Percentiles rank a stretch among this genome's conserved stretches.
These are phyloP conservation scores for Cranoglanis bouderius DNA, from an alignment of 2,113 vertebrate species.

Conservation along the genomic window DNA sequence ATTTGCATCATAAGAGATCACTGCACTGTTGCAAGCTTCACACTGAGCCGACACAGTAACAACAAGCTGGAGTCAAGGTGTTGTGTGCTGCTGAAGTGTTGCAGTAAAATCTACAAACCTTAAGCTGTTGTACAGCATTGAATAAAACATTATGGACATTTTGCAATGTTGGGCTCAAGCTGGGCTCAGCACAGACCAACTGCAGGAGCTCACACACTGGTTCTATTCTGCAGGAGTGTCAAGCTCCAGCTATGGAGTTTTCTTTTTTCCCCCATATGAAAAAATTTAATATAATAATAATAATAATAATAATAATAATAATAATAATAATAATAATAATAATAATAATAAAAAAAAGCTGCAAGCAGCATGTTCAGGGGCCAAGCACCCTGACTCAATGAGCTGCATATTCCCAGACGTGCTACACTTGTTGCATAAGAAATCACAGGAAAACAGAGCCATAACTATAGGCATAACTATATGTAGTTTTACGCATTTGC, in stretches of 20 bases:
- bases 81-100: conserved; percentile 10
- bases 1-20: background rate
- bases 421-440: too few relatives aligned
- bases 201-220: background rate
- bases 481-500: too few relatives aligned
- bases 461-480: too few relatives aligned
- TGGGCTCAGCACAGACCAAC: too few relatives aligned
- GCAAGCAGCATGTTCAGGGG: too few relatives aligned
- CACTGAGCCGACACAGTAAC: background rate
- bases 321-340: background rate
- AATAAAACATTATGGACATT: background rate
- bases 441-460: too few relatives aligned
- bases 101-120: background rate
- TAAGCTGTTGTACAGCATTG: background rate
- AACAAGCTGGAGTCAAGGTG: background rate
- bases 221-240: background rate
- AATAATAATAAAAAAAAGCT: too few relatives aligned
- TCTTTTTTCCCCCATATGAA: background rate
- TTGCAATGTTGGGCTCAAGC: background rate
- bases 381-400: too few relatives aligned
- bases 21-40: background rate
- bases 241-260: too few relatives aligned
- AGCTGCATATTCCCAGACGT: too few relatives aligned
- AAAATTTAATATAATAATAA: background rate
- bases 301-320: background rate